Evolutionary conservation across 2,797 vertebrate species (phyloP).

Genomic region (Rhincodon typus): DNA sequence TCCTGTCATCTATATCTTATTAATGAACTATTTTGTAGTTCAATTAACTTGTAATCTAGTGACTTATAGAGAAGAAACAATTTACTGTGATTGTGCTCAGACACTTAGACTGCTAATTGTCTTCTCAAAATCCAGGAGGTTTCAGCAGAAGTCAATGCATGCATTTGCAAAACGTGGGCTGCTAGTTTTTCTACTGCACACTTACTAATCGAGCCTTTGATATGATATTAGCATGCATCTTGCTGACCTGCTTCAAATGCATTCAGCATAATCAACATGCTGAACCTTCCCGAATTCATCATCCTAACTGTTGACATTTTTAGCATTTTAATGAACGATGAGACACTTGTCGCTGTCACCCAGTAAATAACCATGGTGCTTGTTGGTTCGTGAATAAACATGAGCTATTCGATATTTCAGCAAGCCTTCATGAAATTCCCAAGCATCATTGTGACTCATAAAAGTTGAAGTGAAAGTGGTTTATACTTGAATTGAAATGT

Average conservation of each 20-base stretch:
- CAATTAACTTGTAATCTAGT: not conserved
- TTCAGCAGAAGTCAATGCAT: not conserved
- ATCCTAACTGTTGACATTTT: not conserved
- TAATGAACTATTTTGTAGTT: not conserved
- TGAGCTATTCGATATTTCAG: slow-evolving; percentile 41
- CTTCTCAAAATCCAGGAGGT: not conserved
- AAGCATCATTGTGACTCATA: slow-evolving; percentile 46
- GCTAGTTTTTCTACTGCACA: not conserved
- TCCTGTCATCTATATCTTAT: not conserved
- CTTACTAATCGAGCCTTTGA: not conserved
- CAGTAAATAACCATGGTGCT: slow-evolving; percentile 8
- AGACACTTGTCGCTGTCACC: not conserved
- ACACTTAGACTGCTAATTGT: not conserved
- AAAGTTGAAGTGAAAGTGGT: slow-evolving; percentile 45
- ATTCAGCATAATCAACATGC: not conserved
- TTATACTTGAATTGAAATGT: slow-evolving; percentile 57
- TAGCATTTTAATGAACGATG: slow-evolving; percentile 2
- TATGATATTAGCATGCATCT: not conserved
- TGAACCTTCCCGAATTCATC: not conserved
- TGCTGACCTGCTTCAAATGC: not conserved
- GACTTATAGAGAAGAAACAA: not conserved
- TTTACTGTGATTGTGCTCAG: not conserved
- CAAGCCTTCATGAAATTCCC: slow-evolving; percentile 49
- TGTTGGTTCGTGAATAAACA: slow-evolving; percentile 1
- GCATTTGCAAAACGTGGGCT: not conserved